Conservation (phyloP, 2,113 vertebrate genomes). For the Macrotus californicus region DNA sequence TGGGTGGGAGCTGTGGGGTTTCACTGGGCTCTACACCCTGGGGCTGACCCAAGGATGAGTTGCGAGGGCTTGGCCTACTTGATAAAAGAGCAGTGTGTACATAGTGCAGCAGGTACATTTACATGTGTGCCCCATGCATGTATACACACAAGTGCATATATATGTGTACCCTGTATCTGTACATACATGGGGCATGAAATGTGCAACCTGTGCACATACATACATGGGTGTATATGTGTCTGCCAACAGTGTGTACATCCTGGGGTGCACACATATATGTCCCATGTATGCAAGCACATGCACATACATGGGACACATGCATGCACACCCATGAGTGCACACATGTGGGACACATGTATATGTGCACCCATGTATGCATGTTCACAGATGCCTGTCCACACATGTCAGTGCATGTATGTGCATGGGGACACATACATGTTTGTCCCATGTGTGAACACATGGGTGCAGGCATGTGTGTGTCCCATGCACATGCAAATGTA, state of each 20-base stretch:
- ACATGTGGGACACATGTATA: too few species aligned
- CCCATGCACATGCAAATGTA: neutral
- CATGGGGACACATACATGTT: neutral
- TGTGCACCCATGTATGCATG: neutral
- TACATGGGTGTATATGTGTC: accelerated
- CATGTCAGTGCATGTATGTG: neutral
- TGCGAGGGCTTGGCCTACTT: neutral
- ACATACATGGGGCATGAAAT: neutral
- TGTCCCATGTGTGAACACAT: accelerated
- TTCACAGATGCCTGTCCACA: accelerated
- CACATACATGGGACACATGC: too few species aligned
- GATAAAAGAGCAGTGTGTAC: neutral
- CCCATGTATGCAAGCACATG: too few species aligned
- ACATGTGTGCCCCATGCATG: accelerated
- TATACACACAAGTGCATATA: accelerated
- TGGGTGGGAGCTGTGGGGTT: accelerated
- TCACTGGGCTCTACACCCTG: neutral
- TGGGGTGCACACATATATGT: accelerated
- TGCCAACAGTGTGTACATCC: accelerated
- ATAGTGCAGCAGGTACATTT: accelerated
- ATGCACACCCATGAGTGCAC: too few species aligned
- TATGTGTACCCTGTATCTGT: accelerated
- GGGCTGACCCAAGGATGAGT: neutral
- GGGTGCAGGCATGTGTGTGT: accelerated
- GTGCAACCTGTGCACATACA: too few species aligned